phyloP scores from a whole-genome alignment of 1,140 invertebrate genomes.

The Ladona fulva region DNA sequence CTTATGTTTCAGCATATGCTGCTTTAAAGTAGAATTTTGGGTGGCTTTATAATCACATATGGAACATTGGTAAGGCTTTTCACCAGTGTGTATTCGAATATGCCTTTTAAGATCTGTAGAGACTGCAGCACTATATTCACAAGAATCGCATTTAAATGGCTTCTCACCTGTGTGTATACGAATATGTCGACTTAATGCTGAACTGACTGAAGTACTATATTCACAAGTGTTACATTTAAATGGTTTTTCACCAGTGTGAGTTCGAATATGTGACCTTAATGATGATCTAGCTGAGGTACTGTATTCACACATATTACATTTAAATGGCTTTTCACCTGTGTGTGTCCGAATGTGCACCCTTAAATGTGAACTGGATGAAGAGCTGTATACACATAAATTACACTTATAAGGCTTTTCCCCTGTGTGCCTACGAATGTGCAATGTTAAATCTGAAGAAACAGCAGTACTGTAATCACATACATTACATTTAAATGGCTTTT shows the following conservation, averaged over 20 bases:
- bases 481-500: constrained; percentile 62
- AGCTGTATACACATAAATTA: constrained; percentile 84
- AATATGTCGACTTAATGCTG: constrained; percentile 86
- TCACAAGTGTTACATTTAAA: constrained; percentile 89
- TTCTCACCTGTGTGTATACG: constrained; percentile 80
- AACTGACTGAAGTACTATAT: constrained; percentile 82
- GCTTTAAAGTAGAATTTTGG: no score
- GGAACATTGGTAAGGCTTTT: constrained; percentile 79
- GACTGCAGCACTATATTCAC: constrained; percentile 73
- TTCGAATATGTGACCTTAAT: constrained; percentile 73
- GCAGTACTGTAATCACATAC: constrained; percentile 17
- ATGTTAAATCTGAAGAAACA: constrained; percentile 73
- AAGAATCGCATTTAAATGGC: constrained; percentile 79
- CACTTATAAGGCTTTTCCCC: constrained; percentile 87
- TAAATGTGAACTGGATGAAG: constrained; percentile 81
- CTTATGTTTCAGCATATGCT: no score
- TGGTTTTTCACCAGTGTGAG: constrained; percentile 80
- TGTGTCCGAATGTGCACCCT: constrained; percentile 86
- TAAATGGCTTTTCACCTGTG: constrained; percentile 33
- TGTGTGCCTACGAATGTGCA: constrained; percentile 72
- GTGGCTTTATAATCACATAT: constrained; percentile 49
- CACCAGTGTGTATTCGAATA: constrained; percentile 75
- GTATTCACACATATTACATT: not conserved
- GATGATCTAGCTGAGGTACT: constrained; percentile 54
- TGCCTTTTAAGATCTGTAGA: constrained; percentile 79